phyloP scores from a whole-genome alignment of 2,888 invertebrate species.

The Hesperia comma region DNA sequence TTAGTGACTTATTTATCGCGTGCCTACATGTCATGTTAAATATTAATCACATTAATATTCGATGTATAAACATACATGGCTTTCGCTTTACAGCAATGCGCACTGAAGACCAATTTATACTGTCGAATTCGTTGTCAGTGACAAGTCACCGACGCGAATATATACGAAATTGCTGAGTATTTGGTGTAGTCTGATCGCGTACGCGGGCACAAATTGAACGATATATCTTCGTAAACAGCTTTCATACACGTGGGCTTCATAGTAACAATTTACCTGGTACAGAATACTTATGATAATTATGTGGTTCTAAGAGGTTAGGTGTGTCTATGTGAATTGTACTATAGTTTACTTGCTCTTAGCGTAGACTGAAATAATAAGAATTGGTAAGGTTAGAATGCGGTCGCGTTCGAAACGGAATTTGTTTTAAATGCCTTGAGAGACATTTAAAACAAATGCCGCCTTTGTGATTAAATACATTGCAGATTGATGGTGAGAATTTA shows the following conservation, averaged over 20 bases:
- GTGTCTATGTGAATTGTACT: no score
- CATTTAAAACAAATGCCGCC: no score
- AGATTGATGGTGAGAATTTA: no score
- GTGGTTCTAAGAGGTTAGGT: no score
- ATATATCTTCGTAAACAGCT: conserved; percentile 23
- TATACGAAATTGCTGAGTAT: conserved; percentile 25
- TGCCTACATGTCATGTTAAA: background rate
- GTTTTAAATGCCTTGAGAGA: no score
- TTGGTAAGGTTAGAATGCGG: no score
- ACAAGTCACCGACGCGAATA: background rate
- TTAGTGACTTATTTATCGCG: background rate
- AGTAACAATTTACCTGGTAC: background rate
- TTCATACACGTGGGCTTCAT: no score
- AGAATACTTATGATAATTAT: background rate
- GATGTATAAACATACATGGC: background rate
- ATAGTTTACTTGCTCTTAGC: no score
- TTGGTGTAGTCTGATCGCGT: conserved; percentile 28
- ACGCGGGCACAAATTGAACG: conserved; percentile 28
- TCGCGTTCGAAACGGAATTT: no score
- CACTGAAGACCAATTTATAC: conserved; percentile 19
- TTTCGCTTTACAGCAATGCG: conserved; percentile 19
- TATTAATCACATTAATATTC: background rate
- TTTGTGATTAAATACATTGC: no score
- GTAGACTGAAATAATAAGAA: no score
- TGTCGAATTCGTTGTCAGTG: conserved; percentile 20